Base-by-base conservation (phyloP, 2,113 vertebrate species). In the Malurus cyaneus region DNA sequence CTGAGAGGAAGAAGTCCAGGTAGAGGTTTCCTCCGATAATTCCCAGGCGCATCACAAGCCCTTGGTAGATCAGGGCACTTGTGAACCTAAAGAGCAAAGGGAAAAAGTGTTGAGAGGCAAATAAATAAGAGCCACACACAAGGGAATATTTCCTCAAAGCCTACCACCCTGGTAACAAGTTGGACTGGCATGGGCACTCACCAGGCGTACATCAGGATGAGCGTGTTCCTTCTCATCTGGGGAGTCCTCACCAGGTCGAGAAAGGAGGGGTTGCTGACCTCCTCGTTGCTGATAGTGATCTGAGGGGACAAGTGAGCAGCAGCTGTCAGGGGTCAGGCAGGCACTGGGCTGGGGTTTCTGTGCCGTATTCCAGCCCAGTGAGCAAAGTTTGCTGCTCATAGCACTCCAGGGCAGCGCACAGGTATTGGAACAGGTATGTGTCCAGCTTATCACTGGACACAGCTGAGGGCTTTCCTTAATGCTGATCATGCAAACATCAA, bases 121-220 rank as follows among this genome's bases (percentile, higher is more conserved):
- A 36, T 31, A 31, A 52, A 64, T 59, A 18, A 57, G 84, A 49
- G 13, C 14, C 86, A 57, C 18, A 32, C 86, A 57, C 18, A 32
- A 80, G 62, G 39, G 18, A 39, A 13, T 39, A 54, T 34, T 42
- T 54, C 59, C 60, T 73, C 31, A 12, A 74, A 70, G 29, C 4
- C 11, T 32, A 5, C 3, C 4, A 0, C 5, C 20, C 36, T 24
- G 32, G 28, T 46, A 57, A 49, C 6, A 34, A 42, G 12, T 2
- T 50, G 59, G 20, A 56, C 49, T 46, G 56, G 49, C 4, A 2
- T 6, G 29, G 56, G 41, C 28, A 96, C 98, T 98, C 97, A 99
- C 99, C 99, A 99, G 96, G 98, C 99, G 7, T 98, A 99, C 98
- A 99, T 99, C 62, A 99, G 97, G 72, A 99, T 99, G 5, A 99